A percentile compares a stretch with the other conserved stretches of the same genome.
Evolutionary conservation across 2,113 vertebrate species (phyloP).

Genomic region (Chaenogobius annularis): DNA sequence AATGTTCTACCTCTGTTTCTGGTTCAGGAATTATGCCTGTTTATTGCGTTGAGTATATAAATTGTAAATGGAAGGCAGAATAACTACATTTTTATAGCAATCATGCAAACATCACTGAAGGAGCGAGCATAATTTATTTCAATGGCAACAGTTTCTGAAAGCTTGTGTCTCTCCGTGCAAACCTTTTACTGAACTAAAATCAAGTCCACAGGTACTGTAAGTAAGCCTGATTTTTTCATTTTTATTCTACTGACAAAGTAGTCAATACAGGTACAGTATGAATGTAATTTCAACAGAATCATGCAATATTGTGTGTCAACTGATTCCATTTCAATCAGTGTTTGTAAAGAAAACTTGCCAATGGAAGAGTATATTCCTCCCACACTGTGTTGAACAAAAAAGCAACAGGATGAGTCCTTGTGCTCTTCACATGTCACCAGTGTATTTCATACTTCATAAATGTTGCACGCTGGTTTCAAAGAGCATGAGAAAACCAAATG

Average conservation of each 20-base stretch:
- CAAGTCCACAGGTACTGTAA: no score
- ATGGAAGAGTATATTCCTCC: neutral
- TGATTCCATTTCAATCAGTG: no score
- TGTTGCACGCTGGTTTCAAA: slow-evolving; percentile 1
- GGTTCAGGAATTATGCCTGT: slow-evolving; percentile 26
- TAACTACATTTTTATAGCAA: neutral
- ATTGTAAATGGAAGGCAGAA: slow-evolving; percentile 10
- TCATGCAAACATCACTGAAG: slow-evolving; percentile 23
- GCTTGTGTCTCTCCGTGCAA: neutral
- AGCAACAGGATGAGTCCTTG: neutral
- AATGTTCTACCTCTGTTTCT: neutral
- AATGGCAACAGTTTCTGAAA: neutral
- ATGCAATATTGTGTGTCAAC: no score
- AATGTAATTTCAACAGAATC: no score
- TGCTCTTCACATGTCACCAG: neutral
- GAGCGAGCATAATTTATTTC: neutral
- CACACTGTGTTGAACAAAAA: neutral
- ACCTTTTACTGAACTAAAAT: no score
- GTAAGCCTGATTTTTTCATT: no score
- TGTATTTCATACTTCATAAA: neutral
- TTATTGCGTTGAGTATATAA: neutral
- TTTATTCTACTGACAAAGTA: neutral
- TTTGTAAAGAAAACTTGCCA: neutral
- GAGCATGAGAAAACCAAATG: slow-evolving; percentile 4
- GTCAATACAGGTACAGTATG: no score